Conservation (phyloP, 2,113 vertebrate genomes). For the Tachuris rubrigastra region DNA sequence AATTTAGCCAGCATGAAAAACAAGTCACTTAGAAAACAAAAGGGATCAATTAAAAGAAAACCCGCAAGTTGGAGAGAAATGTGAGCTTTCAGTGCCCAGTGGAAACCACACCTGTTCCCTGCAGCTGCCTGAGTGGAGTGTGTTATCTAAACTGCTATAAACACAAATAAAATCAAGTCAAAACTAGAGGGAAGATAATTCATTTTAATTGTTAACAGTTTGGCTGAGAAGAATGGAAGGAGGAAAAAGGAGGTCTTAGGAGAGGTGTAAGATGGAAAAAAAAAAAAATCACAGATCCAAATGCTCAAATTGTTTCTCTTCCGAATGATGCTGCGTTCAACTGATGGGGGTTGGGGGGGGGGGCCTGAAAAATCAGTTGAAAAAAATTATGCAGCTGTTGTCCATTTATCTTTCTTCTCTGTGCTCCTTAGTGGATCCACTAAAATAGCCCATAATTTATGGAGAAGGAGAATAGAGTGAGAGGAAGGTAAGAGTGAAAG, state of each 20-base stretch:
- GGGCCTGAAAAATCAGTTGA: neutral
- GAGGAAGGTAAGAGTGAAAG: neutral
- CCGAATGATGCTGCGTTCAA: neutral
- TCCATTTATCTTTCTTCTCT: constrained; percentile 23
- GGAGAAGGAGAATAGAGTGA: neutral
- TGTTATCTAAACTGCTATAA: constrained; percentile 54
- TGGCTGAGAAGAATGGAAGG: neutral
- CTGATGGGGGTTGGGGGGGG: accelerated
- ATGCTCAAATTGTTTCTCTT: neutral
- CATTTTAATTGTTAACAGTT: constrained; percentile 60
- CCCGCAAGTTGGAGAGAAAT: neutral
- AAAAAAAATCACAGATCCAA: neutral
- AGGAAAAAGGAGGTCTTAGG: constrained; percentile 6
- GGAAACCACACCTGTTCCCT: constrained; percentile 34
- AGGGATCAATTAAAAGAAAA: constrained; percentile 11
- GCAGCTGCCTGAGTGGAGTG: constrained; percentile 1
- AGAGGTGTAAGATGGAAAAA: neutral
- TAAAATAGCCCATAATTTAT: constrained; percentile 45
- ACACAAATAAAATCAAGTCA: constrained; percentile 60
- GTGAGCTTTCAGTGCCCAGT: neutral
- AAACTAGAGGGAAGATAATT: constrained; percentile 57
- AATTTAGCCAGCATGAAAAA: neutral
- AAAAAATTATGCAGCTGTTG: neutral
- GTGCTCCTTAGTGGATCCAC: neutral
- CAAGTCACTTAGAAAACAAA: constrained; percentile 12